Conservation (phyloP, 1,140 invertebrate species). For the Brachionus calyciflorus region DNA sequence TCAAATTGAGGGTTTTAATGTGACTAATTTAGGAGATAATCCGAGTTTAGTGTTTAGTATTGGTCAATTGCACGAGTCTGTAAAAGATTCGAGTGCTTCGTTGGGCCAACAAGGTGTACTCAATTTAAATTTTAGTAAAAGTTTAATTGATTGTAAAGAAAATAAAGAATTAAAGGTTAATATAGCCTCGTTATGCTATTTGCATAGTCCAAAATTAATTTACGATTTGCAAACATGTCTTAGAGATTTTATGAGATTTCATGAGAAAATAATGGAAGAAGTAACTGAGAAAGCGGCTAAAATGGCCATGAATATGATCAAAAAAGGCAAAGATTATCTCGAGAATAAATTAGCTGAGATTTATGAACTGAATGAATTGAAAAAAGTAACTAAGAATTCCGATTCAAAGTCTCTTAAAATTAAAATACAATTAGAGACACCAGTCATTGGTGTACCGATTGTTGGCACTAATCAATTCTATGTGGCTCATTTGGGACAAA, state of each 20-base stretch:
- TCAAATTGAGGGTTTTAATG: conserved; percentile 11
- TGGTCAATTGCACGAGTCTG: not conserved
- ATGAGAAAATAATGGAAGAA: conserved; percentile 71
- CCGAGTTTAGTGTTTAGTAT: not conserved
- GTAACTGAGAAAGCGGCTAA: conserved; percentile 82
- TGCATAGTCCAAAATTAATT: conserved; percentile 79
- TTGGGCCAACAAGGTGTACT: not conserved
- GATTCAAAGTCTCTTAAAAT: conserved; percentile 53
- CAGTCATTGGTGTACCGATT: conserved; percentile 80
- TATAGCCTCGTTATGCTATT: conserved; percentile 88
- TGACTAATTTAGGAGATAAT: not conserved
- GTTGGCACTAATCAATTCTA: conserved; percentile 76
- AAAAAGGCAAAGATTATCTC: conserved; percentile 13
- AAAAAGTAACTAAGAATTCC: conserved; percentile 1
- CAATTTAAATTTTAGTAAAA: not conserved
- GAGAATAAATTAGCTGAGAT: conserved; percentile 15
- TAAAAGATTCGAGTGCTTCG: not conserved
- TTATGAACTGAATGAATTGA: not conserved
- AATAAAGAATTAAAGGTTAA: conserved; percentile 64
- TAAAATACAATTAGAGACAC: conserved; percentile 77
- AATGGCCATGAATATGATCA: conserved; percentile 45
- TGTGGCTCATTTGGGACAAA: conserved; percentile 87
- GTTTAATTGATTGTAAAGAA: not conserved
- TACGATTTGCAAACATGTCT: conserved; percentile 73
- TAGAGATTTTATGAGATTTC: conserved; percentile 77